Conservation (phyloP, 2,888 invertebrate species). For the Lapara coniferarum region DNA sequence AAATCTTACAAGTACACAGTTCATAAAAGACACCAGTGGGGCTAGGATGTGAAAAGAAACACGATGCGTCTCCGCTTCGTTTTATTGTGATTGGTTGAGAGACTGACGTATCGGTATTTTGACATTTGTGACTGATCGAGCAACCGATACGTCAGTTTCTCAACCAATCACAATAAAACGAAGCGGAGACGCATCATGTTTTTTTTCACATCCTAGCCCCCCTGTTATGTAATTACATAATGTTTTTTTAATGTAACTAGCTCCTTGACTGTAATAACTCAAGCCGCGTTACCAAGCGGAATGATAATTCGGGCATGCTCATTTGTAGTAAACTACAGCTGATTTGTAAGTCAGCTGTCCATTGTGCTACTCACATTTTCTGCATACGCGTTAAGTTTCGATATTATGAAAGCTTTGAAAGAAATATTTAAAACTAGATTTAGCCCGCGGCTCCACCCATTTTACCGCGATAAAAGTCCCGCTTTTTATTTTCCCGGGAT, state of each 20-base stretch:
- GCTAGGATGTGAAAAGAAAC: no score
- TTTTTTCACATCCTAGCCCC: no score
- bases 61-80: no score
- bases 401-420: constrained; percentile 22
- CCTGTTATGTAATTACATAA: not conserved
- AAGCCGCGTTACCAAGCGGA: constrained; percentile 24
- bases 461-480: no score
- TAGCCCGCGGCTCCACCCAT: no score
- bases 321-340: constrained; percentile 31
- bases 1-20: not conserved
- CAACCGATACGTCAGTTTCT: no score
- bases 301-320: constrained; percentile 30
- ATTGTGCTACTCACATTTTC: constrained; percentile 22
- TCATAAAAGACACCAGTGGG: not conserved
- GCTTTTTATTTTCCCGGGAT: no score
- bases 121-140: no score
- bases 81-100: no score
- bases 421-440: not conserved
- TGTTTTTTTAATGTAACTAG: not conserved
- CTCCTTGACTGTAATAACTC: constrained; percentile 20
- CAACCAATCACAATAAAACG: no score
- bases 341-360: constrained; percentile 25
- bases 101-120: no score
- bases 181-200: no score
- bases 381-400: constrained; percentile 13